phyloP scores from a whole-genome alignment of 1,140 invertebrate species.

The Pantala flavescens region DNA sequence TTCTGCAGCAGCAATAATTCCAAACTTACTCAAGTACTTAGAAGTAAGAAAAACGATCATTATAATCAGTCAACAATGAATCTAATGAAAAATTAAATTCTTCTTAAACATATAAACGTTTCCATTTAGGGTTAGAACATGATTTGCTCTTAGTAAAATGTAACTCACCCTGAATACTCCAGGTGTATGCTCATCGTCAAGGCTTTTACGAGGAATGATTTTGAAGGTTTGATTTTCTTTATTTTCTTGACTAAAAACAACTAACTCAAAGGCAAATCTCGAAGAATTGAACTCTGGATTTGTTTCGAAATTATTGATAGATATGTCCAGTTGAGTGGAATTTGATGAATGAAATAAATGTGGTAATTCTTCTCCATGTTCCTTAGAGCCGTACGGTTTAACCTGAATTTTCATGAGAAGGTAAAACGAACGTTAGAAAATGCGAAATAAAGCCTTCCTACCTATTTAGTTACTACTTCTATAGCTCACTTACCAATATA shows the following conservation, averaged over 20 bases:
- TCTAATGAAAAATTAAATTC: too few species aligned
- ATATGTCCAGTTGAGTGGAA: constrained; percentile 48
- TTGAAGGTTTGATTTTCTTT: constrained; percentile 30
- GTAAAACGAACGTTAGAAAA: neutral
- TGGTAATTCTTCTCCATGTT: constrained; percentile 42
- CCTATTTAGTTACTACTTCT: neutral
- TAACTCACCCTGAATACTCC: constrained; percentile 53
- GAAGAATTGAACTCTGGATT: constrained; percentile 37
- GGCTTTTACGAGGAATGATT: constrained; percentile 40
- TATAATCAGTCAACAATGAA: too few species aligned
- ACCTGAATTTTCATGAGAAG: constrained; percentile 33
- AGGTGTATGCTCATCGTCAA: constrained; percentile 62
- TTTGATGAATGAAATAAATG: constrained; percentile 52
- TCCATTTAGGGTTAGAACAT: too few species aligned
- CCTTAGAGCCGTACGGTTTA: constrained; percentile 39
- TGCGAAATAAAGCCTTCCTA: too few species aligned
- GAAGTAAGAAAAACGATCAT: too few species aligned
- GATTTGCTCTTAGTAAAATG: too few species aligned
- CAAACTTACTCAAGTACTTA: too few species aligned
- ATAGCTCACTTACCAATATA: constrained; percentile 29
- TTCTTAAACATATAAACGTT: too few species aligned
- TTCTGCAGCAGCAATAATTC: too few species aligned
- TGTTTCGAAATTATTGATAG: constrained; percentile 42
- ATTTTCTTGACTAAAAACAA: constrained; percentile 38
- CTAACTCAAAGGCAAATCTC: constrained; percentile 47